phyloP scores from a whole-genome alignment of 2,797 vertebrate genomes.

The Micromesistius poutassou region DNA sequence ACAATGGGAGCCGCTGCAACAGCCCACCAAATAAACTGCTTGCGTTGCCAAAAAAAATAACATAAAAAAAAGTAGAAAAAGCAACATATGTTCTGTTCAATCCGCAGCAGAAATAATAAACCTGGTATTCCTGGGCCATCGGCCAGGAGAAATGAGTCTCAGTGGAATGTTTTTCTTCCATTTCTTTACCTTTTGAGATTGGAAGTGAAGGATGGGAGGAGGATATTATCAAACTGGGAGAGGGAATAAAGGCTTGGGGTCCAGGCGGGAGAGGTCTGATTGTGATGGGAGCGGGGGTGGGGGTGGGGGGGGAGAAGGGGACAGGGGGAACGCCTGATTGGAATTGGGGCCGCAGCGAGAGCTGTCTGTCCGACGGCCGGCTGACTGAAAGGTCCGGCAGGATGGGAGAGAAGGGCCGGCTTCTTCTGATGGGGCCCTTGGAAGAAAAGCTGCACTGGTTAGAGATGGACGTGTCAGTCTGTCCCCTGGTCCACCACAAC shows the following conservation, averaged over 20 bases:
- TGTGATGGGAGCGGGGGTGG: slow-evolving; percentile 29
- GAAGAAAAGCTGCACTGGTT: not conserved
- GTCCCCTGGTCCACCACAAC: too few relatives aligned
- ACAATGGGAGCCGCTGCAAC: slow-evolving; percentile 50
- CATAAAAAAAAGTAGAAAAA: slow-evolving; percentile 24
- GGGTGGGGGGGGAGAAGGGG: slow-evolving; percentile 36
- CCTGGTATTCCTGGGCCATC: not conserved
- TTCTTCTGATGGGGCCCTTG: not conserved
- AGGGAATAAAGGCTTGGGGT: slow-evolving; percentile 26
- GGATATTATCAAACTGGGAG: slow-evolving; percentile 44
- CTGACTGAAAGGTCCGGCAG: not conserved
- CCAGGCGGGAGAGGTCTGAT: slow-evolving; percentile 33
- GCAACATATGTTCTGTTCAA: slow-evolving; percentile 60
- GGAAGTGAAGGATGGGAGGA: slow-evolving; percentile 20
- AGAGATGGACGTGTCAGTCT: not conserved
- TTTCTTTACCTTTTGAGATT: slow-evolving; percentile 50
- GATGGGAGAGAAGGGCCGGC: not conserved
- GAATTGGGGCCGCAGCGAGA: not conserved
- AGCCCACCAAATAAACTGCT: slow-evolving; percentile 51
- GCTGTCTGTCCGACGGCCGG: not conserved
- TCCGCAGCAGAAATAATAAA: slow-evolving; percentile 45
- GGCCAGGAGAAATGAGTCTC: slow-evolving; percentile 18
- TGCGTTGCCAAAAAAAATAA: slow-evolving; percentile 31
- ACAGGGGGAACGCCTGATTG: slow-evolving; percentile 35
- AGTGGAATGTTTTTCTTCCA: slow-evolving; percentile 49